Conservation (phyloP, 37 sponge, comb jelly and placozoan genomes). For the Halisarca cf. caerulea region DNA sequence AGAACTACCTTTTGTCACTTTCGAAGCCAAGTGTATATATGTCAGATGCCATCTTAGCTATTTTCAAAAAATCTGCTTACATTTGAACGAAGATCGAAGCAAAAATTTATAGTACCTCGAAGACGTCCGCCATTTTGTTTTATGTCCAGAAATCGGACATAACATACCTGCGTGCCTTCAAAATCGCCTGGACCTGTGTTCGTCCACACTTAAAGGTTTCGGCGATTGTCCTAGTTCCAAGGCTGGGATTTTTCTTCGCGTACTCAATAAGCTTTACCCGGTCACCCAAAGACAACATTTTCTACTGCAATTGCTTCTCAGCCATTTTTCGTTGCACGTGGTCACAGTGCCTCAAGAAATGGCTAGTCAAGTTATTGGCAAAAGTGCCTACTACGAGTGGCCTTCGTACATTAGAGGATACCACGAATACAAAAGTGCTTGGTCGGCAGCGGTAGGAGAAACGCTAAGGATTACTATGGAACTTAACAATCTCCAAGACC, state of each 20-base stretch:
- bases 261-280: slow-evolving; percentile 10
- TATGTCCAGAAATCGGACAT: too few species aligned
- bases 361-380: not conserved
- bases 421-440: not conserved
- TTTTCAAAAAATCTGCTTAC: too few species aligned
- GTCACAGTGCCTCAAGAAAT: not conserved
- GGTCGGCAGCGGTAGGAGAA: not conserved
- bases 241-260: slow-evolving; percentile 9
- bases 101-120: too few species aligned
- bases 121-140: too few species aligned
- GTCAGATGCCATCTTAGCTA: too few species aligned
- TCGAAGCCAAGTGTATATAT: too few species aligned
- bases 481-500: slow-evolving; percentile 14
- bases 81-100: too few species aligned
- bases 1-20: too few species aligned
- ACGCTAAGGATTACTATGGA: not conserved
- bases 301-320: slow-evolving; percentile 17
- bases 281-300: slow-evolving; percentile 23
- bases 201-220: not conserved
- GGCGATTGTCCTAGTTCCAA: slow-evolving; percentile 17
- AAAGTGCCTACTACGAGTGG: slow-evolving; percentile 2
- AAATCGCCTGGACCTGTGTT: slow-evolving; percentile 21
- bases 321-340: not conserved
- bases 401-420: slow-evolving; percentile 8
- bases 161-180: too few species aligned